These are phyloP conservation scores for Stenichneumon culpator DNA, from an alignment of 2,888 invertebrate genomes.

Conservation along the genomic window DNA sequence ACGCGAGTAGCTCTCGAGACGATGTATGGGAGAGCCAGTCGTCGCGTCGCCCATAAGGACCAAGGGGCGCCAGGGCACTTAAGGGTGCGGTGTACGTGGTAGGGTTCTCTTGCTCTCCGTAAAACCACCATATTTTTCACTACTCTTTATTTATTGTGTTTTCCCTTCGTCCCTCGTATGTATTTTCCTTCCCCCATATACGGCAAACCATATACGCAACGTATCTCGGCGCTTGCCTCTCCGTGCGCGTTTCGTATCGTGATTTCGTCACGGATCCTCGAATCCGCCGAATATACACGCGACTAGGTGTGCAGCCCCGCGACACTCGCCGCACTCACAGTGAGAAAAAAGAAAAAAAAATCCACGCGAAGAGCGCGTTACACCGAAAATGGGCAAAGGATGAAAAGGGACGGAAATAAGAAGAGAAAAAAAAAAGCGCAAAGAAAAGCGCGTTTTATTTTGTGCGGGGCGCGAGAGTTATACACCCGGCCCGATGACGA, in stretches of 20 bases:
- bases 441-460: slow-evolving; percentile 57
- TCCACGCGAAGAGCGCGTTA: not conserved
- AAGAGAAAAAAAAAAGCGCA: slow-evolving; percentile 4
- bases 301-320: slow-evolving; percentile 55
- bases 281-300: slow-evolving; percentile 73
- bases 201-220: slow-evolving; percentile 6
- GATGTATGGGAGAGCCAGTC: slow-evolving; percentile 76
- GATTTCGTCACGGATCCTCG: slow-evolving; percentile 81
- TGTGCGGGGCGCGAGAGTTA: slow-evolving; percentile 31
- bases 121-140: slow-evolving; percentile 78
- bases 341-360: slow-evolving; percentile 64
- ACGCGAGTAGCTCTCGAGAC: slow-evolving; percentile 62
- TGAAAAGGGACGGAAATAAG: slow-evolving; percentile 32
- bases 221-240: slow-evolving; percentile 59
- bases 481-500: slow-evolving; percentile 37
- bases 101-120: slow-evolving; percentile 49
- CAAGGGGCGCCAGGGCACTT: slow-evolving; percentile 81
- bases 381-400: slow-evolving; percentile 23
- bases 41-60: slow-evolving; percentile 70
- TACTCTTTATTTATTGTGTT: slow-evolving; percentile 79
- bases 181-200: slow-evolving; percentile 50
- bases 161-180: slow-evolving; percentile 63
- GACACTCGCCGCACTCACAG: slow-evolving; percentile 55
- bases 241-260: slow-evolving; percentile 72
- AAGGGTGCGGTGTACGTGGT: slow-evolving; percentile 75